Percentiles rank a stretch among this genome's conserved stretches.
Evolutionary conservation across 37 sponge, comb jelly and placozoan genomes (phyloP).

Genomic region (Amphimedon queenslandica): DNA sequence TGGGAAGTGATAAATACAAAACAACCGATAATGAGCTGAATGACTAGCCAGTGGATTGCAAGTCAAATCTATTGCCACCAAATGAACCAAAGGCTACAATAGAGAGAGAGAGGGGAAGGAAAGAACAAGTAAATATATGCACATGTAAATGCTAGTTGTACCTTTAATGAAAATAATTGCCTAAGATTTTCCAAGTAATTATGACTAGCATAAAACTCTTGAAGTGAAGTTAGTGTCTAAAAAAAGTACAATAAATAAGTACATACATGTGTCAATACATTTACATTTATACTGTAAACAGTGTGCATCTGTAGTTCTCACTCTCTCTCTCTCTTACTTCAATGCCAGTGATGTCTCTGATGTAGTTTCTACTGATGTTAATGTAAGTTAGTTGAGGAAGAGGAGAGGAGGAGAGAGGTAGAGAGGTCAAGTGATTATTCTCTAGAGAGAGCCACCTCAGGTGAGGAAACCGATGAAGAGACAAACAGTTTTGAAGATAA

Average conservation of each 20-base stretch:
- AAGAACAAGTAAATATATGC: not conserved
- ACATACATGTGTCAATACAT: slow-evolving; percentile 4
- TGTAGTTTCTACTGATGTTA: slow-evolving; percentile 39
- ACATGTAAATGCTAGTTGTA: not conserved
- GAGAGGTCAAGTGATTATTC: slow-evolving; percentile 37
- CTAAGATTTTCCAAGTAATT: slow-evolving; percentile 49
- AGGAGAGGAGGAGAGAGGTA: not conserved
- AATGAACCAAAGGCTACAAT: slow-evolving; percentile 43
- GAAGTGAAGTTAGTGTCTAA: slow-evolving; percentile 31
- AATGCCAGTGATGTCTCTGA: slow-evolving; percentile 24
- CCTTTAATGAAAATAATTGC: slow-evolving; percentile 36
- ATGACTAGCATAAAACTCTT: slow-evolving; percentile 65
- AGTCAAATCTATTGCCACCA: slow-evolving; percentile 64
- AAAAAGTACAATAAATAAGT: too few relatives aligned
- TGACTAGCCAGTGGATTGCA: slow-evolving; percentile 58
- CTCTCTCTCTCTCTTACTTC: slow-evolving; percentile 22
- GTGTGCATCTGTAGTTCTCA: too few relatives aligned
- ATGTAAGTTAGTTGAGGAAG: slow-evolving; percentile 22
- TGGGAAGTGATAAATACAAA: slow-evolving; percentile 71
- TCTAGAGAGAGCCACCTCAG: slow-evolving; percentile 74
- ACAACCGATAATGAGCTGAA: slow-evolving; percentile 33
- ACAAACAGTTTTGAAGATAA: slow-evolving; percentile 24
- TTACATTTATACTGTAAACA: not conserved
- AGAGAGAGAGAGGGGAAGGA: not conserved
- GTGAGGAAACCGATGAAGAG: slow-evolving; percentile 13